phyloP scores from a whole-genome alignment of 2,113 vertebrate genomes.

The Rhipidura dahli region DNA sequence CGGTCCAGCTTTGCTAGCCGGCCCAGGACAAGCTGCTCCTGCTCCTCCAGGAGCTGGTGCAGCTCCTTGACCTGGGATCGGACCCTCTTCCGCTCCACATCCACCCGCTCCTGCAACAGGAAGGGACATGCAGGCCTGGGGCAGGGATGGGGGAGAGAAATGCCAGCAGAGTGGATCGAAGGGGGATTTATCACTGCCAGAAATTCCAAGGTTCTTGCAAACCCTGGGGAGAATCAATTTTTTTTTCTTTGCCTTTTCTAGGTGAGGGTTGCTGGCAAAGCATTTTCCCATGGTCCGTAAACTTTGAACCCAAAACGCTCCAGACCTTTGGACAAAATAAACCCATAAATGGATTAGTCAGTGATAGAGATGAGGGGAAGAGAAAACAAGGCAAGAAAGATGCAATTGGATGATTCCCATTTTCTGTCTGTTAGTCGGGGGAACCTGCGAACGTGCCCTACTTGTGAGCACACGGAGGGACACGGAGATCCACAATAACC shows the following conservation, averaged over 20 bases:
- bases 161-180: fast-evolving
- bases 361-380: fast-evolving
- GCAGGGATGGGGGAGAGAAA: too few relatives aligned
- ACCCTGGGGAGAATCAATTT: neutral
- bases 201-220: neutral
- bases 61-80: neutral
- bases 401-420: fast-evolving
- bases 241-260: neutral
- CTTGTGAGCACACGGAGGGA: fast-evolving
- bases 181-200: fast-evolving
- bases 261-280: neutral
- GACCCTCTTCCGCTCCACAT: slow-evolving; percentile 22
- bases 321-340: neutral
- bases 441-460: fast-evolving
- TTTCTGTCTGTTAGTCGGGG: fast-evolving
- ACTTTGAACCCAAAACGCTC: neutral
- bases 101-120: neutral
- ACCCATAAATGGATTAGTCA: neutral
- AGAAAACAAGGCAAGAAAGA: neutral
- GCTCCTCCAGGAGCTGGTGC: slow-evolving; percentile 24
- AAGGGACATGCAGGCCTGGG: fast-evolving
- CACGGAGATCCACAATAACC: fast-evolving
- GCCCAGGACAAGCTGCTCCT: slow-evolving; percentile 14
- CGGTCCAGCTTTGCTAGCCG: slow-evolving; percentile 11
- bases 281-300: neutral